These are phyloP conservation scores for Axinella damicornis DNA, from an alignment of 37 sponge, comb jelly and placozoan genomes.

Conservation along the genomic window DNA sequence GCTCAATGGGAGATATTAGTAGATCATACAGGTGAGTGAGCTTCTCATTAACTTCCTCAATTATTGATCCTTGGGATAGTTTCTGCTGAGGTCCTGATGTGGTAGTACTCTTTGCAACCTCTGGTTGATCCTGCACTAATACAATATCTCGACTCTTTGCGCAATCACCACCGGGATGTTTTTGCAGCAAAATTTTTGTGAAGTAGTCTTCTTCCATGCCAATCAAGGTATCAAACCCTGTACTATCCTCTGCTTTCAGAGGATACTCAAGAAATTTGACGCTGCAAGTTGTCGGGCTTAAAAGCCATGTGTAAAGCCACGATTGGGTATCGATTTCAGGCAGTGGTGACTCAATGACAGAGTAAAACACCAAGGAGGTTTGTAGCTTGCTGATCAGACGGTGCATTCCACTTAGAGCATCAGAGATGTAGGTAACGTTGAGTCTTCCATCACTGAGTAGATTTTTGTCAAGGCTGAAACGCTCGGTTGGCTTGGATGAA, in stretches of 20 bases:
- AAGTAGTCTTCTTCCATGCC: constrained; percentile 14
- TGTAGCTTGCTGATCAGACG: neutral
- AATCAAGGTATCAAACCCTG: constrained; percentile 3
- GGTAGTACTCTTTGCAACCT: neutral
- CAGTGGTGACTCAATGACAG: constrained; percentile 2
- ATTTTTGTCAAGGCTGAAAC: neutral
- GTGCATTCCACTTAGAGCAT: neutral
- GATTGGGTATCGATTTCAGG: neutral
- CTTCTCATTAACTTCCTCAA: neutral
- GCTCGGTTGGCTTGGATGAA: neutral
- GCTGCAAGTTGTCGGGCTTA: neutral
- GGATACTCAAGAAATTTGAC: neutral
- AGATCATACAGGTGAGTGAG: constrained; percentile 1
- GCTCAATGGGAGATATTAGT: neutral
- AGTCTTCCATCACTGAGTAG: neutral
- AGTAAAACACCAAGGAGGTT: constrained; percentile 18
- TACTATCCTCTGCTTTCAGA: neutral
- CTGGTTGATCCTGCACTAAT: no score
- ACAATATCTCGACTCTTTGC: neutral
- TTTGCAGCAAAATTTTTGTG: neutral
- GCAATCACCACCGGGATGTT: neutral
- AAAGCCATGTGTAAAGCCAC: constrained; percentile 24
- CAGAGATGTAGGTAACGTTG: no score
- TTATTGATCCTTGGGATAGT: neutral
- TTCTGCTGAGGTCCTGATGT: neutral